Base-by-base conservation (phyloP, 1,140 invertebrate species). In the Sogatella furcifera region DNA sequence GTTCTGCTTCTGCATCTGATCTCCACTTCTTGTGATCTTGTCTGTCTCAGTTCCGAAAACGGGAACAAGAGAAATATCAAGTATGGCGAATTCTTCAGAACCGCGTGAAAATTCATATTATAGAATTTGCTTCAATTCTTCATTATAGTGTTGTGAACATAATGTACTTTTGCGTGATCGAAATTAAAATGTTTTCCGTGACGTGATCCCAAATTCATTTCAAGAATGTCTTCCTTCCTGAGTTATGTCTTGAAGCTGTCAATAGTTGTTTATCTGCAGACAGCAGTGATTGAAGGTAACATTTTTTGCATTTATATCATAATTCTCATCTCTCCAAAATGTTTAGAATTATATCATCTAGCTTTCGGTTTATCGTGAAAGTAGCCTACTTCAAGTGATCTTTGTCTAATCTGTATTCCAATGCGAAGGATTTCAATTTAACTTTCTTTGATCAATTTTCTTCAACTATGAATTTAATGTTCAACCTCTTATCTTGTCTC, bases 221-320 rank as follows among this genome's bases (percentile, higher is more conserved):
- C 15, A 10, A 49, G 21, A 19, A 49, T 49, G 46, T 49, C 46
- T 49, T 49, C 46, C 46, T 49, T 19, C 46, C 21, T 49, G 21
- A 49, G 21, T 49, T 19, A 49, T 11, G 15, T 49, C 9, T 22
- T 49, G 46, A 49, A 49, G 46, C 17, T 49, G 46, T 49, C 46
- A 49, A 49, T 49, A 49, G 15, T 49, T 49, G 46, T 49, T 49
- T 49, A 49, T 49, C 21, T 49, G 46, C 46, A 49, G 46, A 49
- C 46, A 13, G 17, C 46, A 4, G 46, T 49, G 15, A 49, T 49
- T 19, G 46, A 49, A 49, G 46, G 46, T 49, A 22, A 49, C 1
- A 17, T n/a, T 8, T 22, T 49, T 49, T 49, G 14, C 3, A 49
- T 19, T 5, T 38, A 38, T 1, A 38, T 38, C 5, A 38, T 38